Evolutionary conservation across 2,888 invertebrate species (phyloP), one percentile per base, ranked within the genome.

Genomic region (Nemurella pictetii): DNA sequence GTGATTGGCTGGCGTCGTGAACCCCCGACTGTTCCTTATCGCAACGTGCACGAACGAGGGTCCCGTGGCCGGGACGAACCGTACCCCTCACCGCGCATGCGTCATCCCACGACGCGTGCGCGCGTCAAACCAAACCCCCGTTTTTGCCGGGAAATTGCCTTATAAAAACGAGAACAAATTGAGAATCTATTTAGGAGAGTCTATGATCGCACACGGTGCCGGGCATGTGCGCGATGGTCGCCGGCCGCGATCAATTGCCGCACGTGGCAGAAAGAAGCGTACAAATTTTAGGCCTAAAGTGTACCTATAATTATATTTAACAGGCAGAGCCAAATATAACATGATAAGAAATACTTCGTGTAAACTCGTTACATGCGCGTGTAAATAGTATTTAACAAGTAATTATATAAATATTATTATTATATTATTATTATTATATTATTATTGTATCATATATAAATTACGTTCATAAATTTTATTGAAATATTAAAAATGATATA

Each of bases 211-310:
- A 55, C 55, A 55, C 1, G 55, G 55, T 20, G 20, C 55, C 20
- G 55, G 55, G 12, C 55, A 55, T 55, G 15, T 1, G 20, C 55
- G 55, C 55, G n/a, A n/a, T 29, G 3, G 7, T 27, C 20, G 73
- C n/a, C 9, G 4, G 29, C 28, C 73, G 29, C 20, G 81, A 27
- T 32, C 81, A 36, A 78, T 73, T 32, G 29, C 80, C 83, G n/a
- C n/a, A 83, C 81, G 84, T 35, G 55, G 80, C 72, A 85, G 89
- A 89, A 89, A 89, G 87, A 89, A 89, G 89, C 89, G 88, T 89
- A 90, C 90, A 90, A 89, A 90, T 89, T 89, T 89, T 89, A 90
- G 90, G 90, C 90, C 89, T 89, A 89, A 89, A 88, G 78, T 81
- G 86, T 87, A 87, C 86, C 78, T 84, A 80, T 32, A 32, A 32